Percentiles rank a stretch among this genome's conserved stretches.
Evolutionary conservation across 2,113 vertebrate genomes (phyloP).

Genomic region (Thalassarche chlororhynchos): DNA sequence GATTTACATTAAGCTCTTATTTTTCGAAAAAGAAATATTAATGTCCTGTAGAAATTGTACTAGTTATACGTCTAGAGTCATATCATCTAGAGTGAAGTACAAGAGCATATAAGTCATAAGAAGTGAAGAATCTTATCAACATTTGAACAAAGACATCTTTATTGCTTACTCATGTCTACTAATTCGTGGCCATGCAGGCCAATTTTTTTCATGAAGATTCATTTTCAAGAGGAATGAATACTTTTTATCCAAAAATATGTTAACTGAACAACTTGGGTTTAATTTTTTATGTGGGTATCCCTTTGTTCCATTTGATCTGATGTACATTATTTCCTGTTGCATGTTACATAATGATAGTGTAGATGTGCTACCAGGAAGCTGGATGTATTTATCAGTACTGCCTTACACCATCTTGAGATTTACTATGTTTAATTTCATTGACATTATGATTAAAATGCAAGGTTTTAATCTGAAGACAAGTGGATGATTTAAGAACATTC

Average conservation of each 20-base stretch:
- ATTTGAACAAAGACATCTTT: neutral
- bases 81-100: neutral
- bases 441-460: neutral
- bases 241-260: neutral
- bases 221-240: neutral
- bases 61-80: neutral
- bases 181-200: neutral
- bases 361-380: neutral
- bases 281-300: neutral
- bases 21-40: neutral
- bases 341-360: neutral
- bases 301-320: neutral
- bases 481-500: neutral
- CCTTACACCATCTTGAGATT: neutral
- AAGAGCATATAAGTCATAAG: neutral
- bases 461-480: neutral
- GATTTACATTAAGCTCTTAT: neutral
- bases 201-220: neutral
- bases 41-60: neutral
- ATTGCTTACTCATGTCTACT: neutral
- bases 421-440: neutral
- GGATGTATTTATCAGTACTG: neutral
- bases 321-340: neutral
- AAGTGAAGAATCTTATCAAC: neutral
- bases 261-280: rapidly evolving